These are phyloP conservation scores for Ditylenchus dipsaci DNA, from an alignment of 1,140 invertebrate genomes.

Conservation along the genomic window DNA sequence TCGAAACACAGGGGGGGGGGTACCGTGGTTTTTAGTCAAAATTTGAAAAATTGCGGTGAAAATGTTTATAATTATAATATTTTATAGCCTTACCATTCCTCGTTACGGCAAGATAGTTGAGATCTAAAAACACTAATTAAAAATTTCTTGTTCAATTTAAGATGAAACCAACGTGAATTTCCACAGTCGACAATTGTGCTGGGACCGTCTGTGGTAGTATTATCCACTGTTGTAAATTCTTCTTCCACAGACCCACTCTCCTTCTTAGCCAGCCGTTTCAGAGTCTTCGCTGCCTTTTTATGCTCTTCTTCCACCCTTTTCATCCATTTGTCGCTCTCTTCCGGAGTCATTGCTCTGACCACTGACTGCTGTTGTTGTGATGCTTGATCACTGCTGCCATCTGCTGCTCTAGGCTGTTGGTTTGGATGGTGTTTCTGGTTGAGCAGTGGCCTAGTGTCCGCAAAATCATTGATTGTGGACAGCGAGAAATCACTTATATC, in stretches of 20 bases:
- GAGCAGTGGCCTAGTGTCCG: constrained; percentile 42
- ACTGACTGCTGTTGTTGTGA: not conserved
- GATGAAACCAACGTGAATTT: no score
- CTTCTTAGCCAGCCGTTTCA: not conserved
- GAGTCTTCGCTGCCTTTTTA: constrained; percentile 38
- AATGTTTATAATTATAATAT: no score
- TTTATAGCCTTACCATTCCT: no score
- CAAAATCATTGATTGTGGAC: constrained; percentile 34
- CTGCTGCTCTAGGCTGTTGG: not conserved
- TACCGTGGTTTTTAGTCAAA: no score
- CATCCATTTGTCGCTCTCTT: constrained; percentile 29
- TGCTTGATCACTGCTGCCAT: not conserved
- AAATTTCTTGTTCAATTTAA: no score
- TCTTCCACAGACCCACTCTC: constrained; percentile 8
- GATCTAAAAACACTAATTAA: no score
- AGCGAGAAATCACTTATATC: constrained; percentile 53
- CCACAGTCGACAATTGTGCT: no score
- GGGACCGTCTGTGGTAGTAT: not conserved
- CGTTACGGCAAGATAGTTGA: no score
- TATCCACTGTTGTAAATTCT: not conserved
- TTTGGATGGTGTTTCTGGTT: constrained; percentile 5
- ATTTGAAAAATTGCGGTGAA: no score
- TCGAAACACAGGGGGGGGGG: no score
- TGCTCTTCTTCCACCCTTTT: constrained; percentile 36
- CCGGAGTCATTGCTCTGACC: constrained; percentile 31